A percentile compares a stretch with the other conserved stretches of the same genome.
Conservation (phyloP, 2,888 invertebrate genomes). For the Hofmannophila pseudospretella region DNA sequence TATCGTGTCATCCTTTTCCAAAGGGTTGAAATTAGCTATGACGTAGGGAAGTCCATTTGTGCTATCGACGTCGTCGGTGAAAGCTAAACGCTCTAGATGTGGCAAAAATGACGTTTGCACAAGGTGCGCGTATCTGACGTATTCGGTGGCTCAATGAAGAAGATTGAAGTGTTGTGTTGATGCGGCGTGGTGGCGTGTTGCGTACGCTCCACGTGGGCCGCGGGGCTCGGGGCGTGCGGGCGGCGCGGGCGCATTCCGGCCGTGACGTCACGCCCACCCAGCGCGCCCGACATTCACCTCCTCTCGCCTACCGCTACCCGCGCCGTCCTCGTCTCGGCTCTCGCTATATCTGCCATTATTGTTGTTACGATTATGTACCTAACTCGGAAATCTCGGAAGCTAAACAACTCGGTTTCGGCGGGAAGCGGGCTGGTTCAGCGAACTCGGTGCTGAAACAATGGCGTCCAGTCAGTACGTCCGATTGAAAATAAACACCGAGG, state of each 20-base stretch:
- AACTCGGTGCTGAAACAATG: constrained; percentile 28
- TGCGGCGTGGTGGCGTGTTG: constrained; percentile 35
- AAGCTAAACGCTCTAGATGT: constrained; percentile 10
- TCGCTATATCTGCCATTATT: constrained; percentile 58
- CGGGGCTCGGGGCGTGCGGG: constrained; percentile 18
- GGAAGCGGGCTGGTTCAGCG: constrained; percentile 32
- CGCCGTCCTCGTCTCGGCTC: constrained; percentile 36
- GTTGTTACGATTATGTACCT: constrained; percentile 45
- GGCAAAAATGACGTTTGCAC: constrained; percentile 19
- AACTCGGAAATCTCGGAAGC: constrained; percentile 27
- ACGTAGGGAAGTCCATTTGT: no score
- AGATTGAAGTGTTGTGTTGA: constrained; percentile 25
- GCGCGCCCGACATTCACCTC: constrained; percentile 68
- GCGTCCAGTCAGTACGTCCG: constrained; percentile 17
- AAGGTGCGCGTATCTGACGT: constrained; percentile 30
- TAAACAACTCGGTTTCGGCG: constrained; percentile 39
- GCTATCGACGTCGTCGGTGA: no score
- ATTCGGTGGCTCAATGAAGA: constrained; percentile 54
- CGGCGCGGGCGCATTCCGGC: constrained; percentile 69
- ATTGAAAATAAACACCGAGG: constrained; percentile 36
- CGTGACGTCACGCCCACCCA: constrained; percentile 78
- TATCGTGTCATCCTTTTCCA: no score
- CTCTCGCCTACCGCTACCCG: constrained; percentile 36
- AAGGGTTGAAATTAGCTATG: no score
- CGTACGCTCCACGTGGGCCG: constrained; percentile 49